Evolutionary conservation across 2,888 invertebrate species (phyloP), one percentile per base, ranked within the genome.

Genomic region (Epinotia brunnichana): DNA sequence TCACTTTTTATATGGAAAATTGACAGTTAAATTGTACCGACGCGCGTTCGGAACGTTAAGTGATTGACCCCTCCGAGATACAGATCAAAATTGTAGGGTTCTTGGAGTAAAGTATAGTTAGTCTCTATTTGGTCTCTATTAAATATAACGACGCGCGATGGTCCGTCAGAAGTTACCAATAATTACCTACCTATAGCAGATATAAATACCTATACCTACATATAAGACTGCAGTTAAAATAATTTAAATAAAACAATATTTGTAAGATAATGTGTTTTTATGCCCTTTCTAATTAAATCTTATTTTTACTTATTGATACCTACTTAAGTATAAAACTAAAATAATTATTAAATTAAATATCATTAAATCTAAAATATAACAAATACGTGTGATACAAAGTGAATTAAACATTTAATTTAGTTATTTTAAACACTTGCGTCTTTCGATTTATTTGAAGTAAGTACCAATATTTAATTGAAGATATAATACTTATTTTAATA

Each of bases 281-380:
- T 62, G 62, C 62, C 62, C 48, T 62, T 62, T 62, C 62, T 62
- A 51, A 62, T 29, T 62, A 29, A 48, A 48, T 48, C 48, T n/a
- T n/a, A n/a, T 48, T 48, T 48, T n/a, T n/a, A 48, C 48, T 48
- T 48, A 48, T n/a, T n/a, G 5, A 13, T n/a, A n/a, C n/a, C n/a
- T n/a, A n/a, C n/a, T n/a, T n/a, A 48, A 48, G 48, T 48, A 48
- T n/a, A 48, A 48, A 48, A 48, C 48, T 48, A 48, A 48, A 48
- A 7, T 48, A n/a, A n/a, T 2, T n/a, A n/a, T 48, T 48, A 7
- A 15, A 48, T n/a, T 48, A 48, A 48, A n/a, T 48, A n/a, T n/a
- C 4, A 48, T 35, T 48, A 48, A 1, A 7, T 48, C 35, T 48
- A 48, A 48, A n/a, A 2, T 2, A 48, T 48, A 44, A 48, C 48